Conservation (phyloP, 1,140 invertebrate genomes). For the Polypedilum pembai region DNA sequence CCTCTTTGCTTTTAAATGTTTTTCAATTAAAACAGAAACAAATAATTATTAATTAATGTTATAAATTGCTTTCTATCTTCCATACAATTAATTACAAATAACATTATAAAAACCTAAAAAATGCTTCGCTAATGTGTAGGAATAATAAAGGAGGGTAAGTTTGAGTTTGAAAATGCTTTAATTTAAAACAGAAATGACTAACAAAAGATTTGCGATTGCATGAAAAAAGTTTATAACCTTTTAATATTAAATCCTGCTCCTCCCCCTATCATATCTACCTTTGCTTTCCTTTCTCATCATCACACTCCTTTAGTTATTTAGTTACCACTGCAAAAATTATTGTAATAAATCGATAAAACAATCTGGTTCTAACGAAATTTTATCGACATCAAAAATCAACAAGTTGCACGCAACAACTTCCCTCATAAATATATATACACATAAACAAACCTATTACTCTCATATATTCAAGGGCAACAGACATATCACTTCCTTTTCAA, state of each 20-base stretch:
- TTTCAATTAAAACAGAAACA: neutral
- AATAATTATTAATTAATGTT: neutral
- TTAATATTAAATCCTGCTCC: neutral
- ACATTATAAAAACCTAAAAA: neutral
- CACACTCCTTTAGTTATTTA: no score
- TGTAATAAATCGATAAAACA: neutral
- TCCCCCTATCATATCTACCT: neutral
- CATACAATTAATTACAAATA: neutral
- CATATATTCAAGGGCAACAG: slow-evolving; percentile 27
- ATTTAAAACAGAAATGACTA: slow-evolving; percentile 14
- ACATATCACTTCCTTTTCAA: neutral
- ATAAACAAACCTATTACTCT: slow-evolving; percentile 30
- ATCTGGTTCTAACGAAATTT: neutral
- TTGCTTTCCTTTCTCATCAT: neutral
- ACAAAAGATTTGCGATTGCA: neutral
- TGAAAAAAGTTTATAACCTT: neutral
- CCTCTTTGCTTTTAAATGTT: no score
- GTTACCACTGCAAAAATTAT: no score
- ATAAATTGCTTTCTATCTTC: neutral
- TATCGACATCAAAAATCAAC: neutral
- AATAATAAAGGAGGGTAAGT: slow-evolving; percentile 25
- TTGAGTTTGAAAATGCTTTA: slow-evolving; percentile 7
- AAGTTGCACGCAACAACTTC: neutral
- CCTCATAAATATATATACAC: neutral
- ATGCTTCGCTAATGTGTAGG: slow-evolving; percentile 23